Evolutionary conservation across 2,797 vertebrate species (phyloP), one percentile per base, ranked within the genome.

Genomic region (Furcifer pardalis): DNA sequence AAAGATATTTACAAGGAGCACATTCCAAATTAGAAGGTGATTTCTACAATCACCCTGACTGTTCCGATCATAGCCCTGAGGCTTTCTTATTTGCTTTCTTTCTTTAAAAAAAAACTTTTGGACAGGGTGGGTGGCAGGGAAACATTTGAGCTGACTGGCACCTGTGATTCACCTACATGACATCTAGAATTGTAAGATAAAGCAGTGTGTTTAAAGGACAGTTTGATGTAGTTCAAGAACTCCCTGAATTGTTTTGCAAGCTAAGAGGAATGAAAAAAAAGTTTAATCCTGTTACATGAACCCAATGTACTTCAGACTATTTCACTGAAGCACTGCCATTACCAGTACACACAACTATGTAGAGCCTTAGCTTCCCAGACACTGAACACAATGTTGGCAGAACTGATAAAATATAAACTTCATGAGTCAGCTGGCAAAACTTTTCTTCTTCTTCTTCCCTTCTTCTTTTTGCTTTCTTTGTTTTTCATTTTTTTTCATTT

Each of bases 351-450:
- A 86, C 85, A 94, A 92, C 94, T 95, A 92, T 93, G 93, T 91
- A 94, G 88, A 92, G 77, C 91, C 91, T 95, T 92, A 92, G 85
- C 89, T 95, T 95, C 91, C 91, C 91, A 94, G 94, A 95, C 96
- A 94, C 89, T 90, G 92, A 94, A 94, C 87, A 92, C 69, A 91
- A 86, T 90, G 81, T 91, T 92, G 91, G 94, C 92, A 95, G 86
- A 83, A 90, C 76, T 76, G 85, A 91, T 74, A 91, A 92, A 91
- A 86, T 93, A 84, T 69, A 93, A 88, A 88, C 63, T 85, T 69
- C 82, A 73, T 95, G 93, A 95, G 86, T 95, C 92, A 96, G 89
- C 56, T 15, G 52, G 89, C 77, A 90, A 82, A 75, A 65, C 80
- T 89, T 90, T 92, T 94, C 92, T 76, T 32, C 23, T 52, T 75